Base-by-base conservation (phyloP, 2,113 vertebrate genomes). In the Hypocryptadius cinnamomeus region DNA sequence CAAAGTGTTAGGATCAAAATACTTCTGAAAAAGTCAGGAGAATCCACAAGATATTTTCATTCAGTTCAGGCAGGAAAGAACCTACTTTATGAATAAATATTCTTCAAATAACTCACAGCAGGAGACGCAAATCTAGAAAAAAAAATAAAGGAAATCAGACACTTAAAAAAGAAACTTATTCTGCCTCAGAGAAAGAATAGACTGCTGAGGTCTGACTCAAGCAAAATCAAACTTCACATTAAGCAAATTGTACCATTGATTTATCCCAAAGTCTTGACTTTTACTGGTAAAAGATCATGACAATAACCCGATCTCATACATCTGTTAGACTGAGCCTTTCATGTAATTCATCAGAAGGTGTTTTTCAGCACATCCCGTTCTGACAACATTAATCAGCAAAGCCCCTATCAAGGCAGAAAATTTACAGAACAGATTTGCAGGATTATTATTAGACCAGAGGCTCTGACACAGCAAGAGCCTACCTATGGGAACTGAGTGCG, bases 1-100 rank as follows among this genome's bases (percentile, higher is more conserved):
- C 59, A 37, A 80, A 88, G 42, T 31, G 45, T 74, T 74, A 86
- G 79, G 79, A 95, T 84, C 71, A 93, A 96, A 96, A 96, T 56
- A 83, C 57, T 92, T 94, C 77, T 86, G 54, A 85, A 92, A 91
- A 60, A 87, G 48, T 70, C 81, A 84, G 79, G 51, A 94, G 56
- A 89, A 87, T 82, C 79, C 57, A 45, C 44, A 74, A 78, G 63
- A 86, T 54, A 78, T 91, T 94, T 94, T 83, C 64, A 78, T 83
- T 88, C 68, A 35, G 14, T 70, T 40, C 68, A 78, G 60, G 21
- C 64, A 94, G 35, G 35, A 91, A 91, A 78, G 60, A 92, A 80
- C 22, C 45, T 84, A 68, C 82, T 85, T 95, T 87, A 89, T 91
- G 91, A 91, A 94, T 90, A 95, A 91, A 90, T 93, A 94, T 78